Evolutionary conservation across 2,113 vertebrate species (phyloP).

Genomic region (Hemicordylus capensis): DNA sequence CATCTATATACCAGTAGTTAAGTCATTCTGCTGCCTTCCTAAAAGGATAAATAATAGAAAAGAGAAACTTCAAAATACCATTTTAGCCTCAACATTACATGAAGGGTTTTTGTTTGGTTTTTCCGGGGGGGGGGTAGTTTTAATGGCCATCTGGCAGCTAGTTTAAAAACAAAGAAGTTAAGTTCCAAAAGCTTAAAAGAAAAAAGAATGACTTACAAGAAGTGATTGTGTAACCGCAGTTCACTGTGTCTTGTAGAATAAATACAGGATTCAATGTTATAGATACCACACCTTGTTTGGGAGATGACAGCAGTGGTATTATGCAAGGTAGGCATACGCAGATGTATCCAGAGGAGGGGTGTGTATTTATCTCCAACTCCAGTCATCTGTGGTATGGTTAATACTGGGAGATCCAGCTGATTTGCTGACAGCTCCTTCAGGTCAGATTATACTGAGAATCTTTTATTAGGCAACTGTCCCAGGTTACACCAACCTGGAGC

Average conservation of each 20-base stretch:
- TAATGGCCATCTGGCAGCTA: conserved; percentile 6
- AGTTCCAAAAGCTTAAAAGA: no score
- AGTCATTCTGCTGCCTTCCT: background rate
- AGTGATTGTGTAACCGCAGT: accelerated
- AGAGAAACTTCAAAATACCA: background rate
- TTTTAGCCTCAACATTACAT: conserved; percentile 13
- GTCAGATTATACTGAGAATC: background rate
- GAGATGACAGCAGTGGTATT: background rate
- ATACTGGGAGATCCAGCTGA: background rate
- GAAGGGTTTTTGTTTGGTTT: no score
- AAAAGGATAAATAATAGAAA: background rate
- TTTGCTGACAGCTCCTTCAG: background rate
- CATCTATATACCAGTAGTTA: background rate
- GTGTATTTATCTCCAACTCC: background rate
- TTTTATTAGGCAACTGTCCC: background rate
- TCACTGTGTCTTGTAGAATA: accelerated
- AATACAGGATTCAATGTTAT: background rate
- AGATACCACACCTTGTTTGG: accelerated
- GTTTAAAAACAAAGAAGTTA: no score
- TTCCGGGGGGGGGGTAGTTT: background rate
- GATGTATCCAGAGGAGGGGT: no score
- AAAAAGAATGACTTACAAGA: no score
- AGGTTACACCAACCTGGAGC: conserved; percentile 9
- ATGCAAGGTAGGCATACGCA: background rate
- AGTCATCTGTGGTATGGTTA: background rate